Evolutionary conservation across 2,113 vertebrate species (phyloP), one percentile per base, ranked within the genome.

Genomic region (Noctilio leporinus): DNA sequence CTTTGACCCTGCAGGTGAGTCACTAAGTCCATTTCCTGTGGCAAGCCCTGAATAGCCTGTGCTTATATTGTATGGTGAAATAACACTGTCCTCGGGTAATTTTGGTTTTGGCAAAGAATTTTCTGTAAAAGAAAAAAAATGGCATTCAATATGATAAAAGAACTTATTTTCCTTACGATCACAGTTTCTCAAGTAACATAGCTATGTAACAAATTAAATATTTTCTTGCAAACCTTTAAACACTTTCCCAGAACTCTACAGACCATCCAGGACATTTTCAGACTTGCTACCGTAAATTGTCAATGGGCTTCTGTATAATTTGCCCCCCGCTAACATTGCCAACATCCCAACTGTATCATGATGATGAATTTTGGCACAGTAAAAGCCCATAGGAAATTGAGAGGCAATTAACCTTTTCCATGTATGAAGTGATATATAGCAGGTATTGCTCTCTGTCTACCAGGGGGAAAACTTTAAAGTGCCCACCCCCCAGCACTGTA

Each of bases 91-190:
- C 98, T 99, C 99, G 2, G 98, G 97, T 97, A 98, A 97, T 98
- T 99, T 99, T 92, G 99, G 98, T 99, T 99, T 99, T 99, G 99
- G 99, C 99, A 99, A 99, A 98, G 99, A 99, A 98, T 99, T 99
- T 98, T 99, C 99, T 99, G 98, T 89, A 98, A 98, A 97, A 98
- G 73, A 98, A 96, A 97, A 96, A 97, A 96, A 97, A 97, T 78
- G 67, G 92, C 89, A 96, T 93, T 98, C 86, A 96, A 80, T 77
- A 97, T 91, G 89, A 95, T 69, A 97, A 86, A 97, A 96, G 85
- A 38, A 94, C 94, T 92, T 95, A 94, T 95, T 96, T 59, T 86
- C 95, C 19, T 95, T 82, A 91, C 93, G 76, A 87, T 89, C 47
- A 95, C 78, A 65, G 94, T 95, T 78, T 78, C 70, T 85, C 86